Base-by-base conservation (phyloP, 2,888 invertebrate species). In the Cantharis rufa region DNA sequence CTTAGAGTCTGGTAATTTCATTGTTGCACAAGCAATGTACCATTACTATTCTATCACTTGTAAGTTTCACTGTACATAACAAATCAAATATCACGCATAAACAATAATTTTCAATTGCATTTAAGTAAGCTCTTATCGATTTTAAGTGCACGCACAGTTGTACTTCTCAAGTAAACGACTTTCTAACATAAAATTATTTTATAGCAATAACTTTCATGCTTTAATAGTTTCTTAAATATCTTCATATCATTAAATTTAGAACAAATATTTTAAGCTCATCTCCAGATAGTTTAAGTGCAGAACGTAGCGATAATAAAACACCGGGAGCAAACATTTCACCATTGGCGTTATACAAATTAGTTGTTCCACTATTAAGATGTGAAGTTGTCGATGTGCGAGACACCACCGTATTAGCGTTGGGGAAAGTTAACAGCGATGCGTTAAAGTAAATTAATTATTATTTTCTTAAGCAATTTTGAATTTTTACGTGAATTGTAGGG, bases 341-440 rank as follows among this genome's bases (percentile, higher is more conserved):
- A 0, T 91, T 93, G 32, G 94, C 95, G 24, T 90, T 99, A 28
- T 98, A 98, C 88, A 98, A 98, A 89, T 91, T 98, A 81, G 93
- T 98, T 11, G 95, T 98, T 76, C 98, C 98, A 10, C 91, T 98
- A 81, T 91, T 99, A 73, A 92, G 97, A 73, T 98, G 97, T 89
- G 99, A 99, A 88, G 94, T 95, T 72, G 92, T 93, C 1, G 99
- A 99, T 87, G 96, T 99, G 79, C 90, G 98, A 77, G 98, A 99
- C 89, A 95, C 98, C 1, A 97, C 97, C 7, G 96, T 98, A 13
- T 92, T 95, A 82, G 98, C 98, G 1, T 92, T 98, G 79, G 99
- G 99, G 71, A 95, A 97, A 89, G 95, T 98, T 85, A 99, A 99
- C 88, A 94, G 97, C 15, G 94, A 95, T 82, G 97, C 98, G 10